Conservation (phyloP, 1,140 invertebrate genomes). For the Heliothis subflexa region DNA sequence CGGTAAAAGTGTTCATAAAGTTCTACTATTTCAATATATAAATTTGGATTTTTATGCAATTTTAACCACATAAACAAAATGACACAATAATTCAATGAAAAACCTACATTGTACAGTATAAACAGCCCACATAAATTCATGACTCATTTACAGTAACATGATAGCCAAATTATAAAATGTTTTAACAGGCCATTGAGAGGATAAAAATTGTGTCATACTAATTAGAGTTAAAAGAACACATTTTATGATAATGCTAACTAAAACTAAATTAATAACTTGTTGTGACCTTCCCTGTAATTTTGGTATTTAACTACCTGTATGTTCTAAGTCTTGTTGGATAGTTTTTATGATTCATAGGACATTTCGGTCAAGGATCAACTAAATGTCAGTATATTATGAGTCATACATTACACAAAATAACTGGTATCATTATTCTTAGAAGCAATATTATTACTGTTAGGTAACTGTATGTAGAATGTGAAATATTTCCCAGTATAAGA, state of each 20-base stretch:
- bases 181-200: not conserved
- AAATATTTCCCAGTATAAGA: no score
- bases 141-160: not conserved
- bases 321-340: constrained; percentile 2
- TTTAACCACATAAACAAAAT: no score
- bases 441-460: no score
- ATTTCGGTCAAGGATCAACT: constrained; percentile 8
- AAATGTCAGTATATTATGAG: not conserved
- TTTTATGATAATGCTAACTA: not conserved
- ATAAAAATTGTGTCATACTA: not conserved
- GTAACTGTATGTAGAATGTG: no score
- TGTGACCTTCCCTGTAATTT: not conserved
- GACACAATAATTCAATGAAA: no score
- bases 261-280: not conserved
- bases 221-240: not conserved
- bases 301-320: not conserved
- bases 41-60: no score
- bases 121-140: not conserved
- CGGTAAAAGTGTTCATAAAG: no score
- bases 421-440: no score
- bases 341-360: constrained; percentile 28
- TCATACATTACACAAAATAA: not conserved
- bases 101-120: no score
- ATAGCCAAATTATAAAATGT: not conserved
- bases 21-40: no score